Evolutionary conservation across 2,113 vertebrate species (phyloP).

Genomic region (Phaethornis superciliosus): DNA sequence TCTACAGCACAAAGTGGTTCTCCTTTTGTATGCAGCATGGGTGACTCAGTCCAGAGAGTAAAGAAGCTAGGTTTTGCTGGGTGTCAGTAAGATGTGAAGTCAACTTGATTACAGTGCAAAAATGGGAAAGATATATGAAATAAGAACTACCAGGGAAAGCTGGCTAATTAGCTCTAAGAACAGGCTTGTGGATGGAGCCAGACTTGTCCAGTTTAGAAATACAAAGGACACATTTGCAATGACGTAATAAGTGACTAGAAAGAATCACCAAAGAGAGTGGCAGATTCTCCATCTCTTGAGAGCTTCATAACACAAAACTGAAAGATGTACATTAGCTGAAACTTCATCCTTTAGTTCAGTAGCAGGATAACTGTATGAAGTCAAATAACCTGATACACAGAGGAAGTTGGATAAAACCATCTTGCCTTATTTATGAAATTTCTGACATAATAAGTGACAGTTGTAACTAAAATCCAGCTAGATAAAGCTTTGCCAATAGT

Average conservation of each 20-base stretch:
- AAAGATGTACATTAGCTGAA: not conserved
- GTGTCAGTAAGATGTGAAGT: not conserved
- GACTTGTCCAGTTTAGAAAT: not conserved
- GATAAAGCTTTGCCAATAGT: not conserved
- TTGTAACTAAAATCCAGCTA: not conserved
- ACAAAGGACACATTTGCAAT: not conserved
- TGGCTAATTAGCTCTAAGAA: not conserved
- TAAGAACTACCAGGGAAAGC: not conserved
- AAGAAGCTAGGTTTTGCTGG: not conserved
- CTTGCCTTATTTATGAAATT: not conserved
- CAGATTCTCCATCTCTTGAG: not conserved
- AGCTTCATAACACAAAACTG: not conserved
- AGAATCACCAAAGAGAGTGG: not conserved
- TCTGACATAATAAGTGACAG: not conserved
- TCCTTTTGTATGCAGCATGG: not conserved
- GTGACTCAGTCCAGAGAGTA: not conserved
- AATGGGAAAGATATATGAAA: not conserved
- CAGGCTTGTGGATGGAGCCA: not conserved
- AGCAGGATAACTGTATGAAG: not conserved
- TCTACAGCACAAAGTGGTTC: not conserved
- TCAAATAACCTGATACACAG: not conserved
- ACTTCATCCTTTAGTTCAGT: not conserved
- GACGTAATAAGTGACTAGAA: not conserved
- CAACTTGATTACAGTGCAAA: not conserved
- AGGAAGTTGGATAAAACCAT: not conserved